Evolutionary conservation across 2,888 invertebrate species (phyloP), one percentile per base, ranked within the genome.

Genomic region (Orthosia gracilis): DNA sequence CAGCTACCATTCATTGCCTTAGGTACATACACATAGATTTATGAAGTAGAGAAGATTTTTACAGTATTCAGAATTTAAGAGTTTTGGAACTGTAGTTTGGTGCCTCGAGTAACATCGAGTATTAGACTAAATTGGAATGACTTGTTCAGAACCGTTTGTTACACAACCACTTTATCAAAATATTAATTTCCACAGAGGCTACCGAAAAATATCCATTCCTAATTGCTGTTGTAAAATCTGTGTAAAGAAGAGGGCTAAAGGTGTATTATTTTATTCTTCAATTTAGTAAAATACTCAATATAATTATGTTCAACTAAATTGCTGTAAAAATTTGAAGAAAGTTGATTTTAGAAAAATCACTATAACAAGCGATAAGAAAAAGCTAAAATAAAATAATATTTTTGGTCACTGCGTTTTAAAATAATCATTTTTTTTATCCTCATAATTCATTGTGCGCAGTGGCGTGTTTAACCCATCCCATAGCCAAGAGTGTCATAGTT

Each of bases 111-210:
- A 63, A 73, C 59, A 67, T 76, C 71, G 69, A 75, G 73, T 65
- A 72, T 79, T 78, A 61, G 31, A 76, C 76, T 78, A 78, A 81
- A 81, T 78, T 86, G 86, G 55, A 84, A 78, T 68, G 21, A 61
- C 23, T 72, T 62, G 23, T 64, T 12, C 49, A 69, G 45, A 23
- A 23, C n/a, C 15, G 5, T 62, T 52, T 31, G 31, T 67, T 15
- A 58, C 17, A 31, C 21, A n/a, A 55, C 23, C 3, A 21, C 11
- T 49, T 50, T 40, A 18, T 79, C 47, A 59, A 63, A 57, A 23
- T 45, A 67, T 18, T 61, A 45, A 61, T 62, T 71, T 55, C 21
- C 23, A n/a, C n/a, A 15, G n/a, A 57, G 21, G 47, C n/a, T 65
- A 11, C 18, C 54, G 52, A 59, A 58, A 4, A 54, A 26, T 63